These are phyloP conservation scores for Apis laboriosa DNA, from an alignment of 1,140 invertebrate genomes.

Conservation along the genomic window DNA sequence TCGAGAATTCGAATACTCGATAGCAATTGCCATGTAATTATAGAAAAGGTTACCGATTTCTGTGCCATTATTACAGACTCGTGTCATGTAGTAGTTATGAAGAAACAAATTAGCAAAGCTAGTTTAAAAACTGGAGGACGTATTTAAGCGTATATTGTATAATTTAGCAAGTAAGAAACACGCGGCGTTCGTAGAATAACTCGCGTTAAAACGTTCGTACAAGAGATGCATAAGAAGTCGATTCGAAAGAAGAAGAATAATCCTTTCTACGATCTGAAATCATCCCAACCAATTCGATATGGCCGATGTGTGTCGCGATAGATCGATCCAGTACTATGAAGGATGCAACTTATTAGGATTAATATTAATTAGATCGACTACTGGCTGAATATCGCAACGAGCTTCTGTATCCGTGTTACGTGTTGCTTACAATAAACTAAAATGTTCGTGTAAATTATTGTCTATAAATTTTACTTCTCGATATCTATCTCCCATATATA, in stretches of 20 bases:
- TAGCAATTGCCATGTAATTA: conserved; percentile 41
- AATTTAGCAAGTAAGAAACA: conserved; percentile 38
- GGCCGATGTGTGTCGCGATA: neutral
- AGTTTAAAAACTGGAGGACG: conserved; percentile 33
- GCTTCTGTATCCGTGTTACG: conserved; percentile 74
- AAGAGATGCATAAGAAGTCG: neutral
- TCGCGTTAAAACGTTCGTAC: neutral
- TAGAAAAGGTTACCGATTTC: conserved; percentile 67
- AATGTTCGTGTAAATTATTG: conserved; percentile 43
- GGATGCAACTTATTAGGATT: conserved; percentile 38
- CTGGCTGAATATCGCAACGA: conserved; percentile 50
- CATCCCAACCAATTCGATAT: neutral
- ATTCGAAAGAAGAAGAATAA: neutral
- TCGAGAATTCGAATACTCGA: conserved; percentile 22
- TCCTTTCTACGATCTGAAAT: too few relatives aligned
- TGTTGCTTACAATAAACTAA: conserved; percentile 78
- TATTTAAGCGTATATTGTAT: conserved; percentile 43
- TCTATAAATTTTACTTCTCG: neutral
- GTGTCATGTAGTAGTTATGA: conserved; percentile 61
- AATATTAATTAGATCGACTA: conserved; percentile 34
- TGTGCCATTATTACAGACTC: conserved; percentile 68
- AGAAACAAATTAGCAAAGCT: conserved; percentile 33
- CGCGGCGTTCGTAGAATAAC: neutral
- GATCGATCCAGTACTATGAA: neutral
- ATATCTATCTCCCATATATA: neutral